These are phyloP conservation scores for Nibea coibor DNA, from an alignment of 2,113 vertebrate species.

Conservation along the genomic window DNA sequence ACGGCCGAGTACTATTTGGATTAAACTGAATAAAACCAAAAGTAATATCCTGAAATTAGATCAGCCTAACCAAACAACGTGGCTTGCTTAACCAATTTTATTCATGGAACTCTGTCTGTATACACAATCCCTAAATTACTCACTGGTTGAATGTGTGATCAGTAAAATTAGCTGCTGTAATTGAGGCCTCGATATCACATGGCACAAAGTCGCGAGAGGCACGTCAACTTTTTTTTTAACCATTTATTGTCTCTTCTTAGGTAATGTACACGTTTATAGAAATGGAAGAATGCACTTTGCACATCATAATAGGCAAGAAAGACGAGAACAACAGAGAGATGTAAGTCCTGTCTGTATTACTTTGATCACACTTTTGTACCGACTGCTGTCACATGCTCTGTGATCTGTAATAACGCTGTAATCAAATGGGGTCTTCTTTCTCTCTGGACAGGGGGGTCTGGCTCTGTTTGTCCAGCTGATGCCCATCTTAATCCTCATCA, in stretches of 20 bases:
- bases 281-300: slow-evolving; percentile 86
- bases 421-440: neutral
- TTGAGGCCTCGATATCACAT: neutral
- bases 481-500: slow-evolving; percentile 96
- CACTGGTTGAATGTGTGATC: neutral
- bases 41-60: neutral
- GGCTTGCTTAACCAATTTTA: neutral
- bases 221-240: neutral
- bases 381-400: neutral
- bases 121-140: neutral
- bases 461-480: slow-evolving; percentile 98
- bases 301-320: slow-evolving; percentile 80
- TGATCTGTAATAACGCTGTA: neutral
- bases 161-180: neutral
- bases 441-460: slow-evolving; percentile 90
- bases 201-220: neutral
- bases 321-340: slow-evolving; percentile 84
- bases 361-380: neutral
- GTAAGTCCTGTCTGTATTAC: slow-evolving; percentile 58
- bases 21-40: neutral
- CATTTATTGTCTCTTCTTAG: slow-evolving; percentile 52
- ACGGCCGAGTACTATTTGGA: neutral
- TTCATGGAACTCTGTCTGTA: neutral
- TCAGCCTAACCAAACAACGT: neutral
- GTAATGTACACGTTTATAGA: slow-evolving; percentile 87